Conservation (phyloP, 1,140 invertebrate genomes). For the Thaumatotibia leucotreta region DNA sequence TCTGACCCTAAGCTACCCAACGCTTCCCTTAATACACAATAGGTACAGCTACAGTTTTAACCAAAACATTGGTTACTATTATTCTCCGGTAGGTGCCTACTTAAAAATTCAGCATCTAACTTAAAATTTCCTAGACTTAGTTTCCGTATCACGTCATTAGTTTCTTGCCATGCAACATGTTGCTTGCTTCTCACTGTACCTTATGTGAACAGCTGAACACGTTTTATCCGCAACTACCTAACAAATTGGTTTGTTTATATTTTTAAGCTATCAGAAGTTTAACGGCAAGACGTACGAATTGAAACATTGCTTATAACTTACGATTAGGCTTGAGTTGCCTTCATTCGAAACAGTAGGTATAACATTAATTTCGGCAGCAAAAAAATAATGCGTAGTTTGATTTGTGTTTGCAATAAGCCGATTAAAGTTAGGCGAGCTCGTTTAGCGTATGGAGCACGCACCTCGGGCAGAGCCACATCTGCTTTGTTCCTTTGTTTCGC, state of each 20-base stretch:
- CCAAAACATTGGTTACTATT: no score
- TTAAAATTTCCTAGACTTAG: no score
- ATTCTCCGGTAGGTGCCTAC: no score
- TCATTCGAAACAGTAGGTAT: neutral
- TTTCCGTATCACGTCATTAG: no score
- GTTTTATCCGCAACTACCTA: no score
- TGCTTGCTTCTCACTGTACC: no score
- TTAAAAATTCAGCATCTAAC: no score
- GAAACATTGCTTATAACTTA: neutral
- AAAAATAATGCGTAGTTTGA: neutral
- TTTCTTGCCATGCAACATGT: no score
- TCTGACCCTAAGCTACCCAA: neutral
- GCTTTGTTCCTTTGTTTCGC: slow-evolving; percentile 38
- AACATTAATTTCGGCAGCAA: neutral
- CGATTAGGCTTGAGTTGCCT: neutral
- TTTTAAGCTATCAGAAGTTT: neutral
- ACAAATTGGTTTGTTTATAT: neutral
- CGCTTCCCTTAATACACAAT: neutral
- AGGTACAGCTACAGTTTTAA: no score
- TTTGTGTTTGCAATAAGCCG: slow-evolving; percentile 1
- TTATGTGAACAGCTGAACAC: no score
- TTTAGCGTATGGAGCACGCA: slow-evolving; percentile 21
- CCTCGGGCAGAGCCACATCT: slow-evolving; percentile 30
- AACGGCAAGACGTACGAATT: neutral
- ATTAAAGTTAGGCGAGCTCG: slow-evolving; percentile 15